phyloP scores from a whole-genome alignment of 2,113 vertebrate species.

The Percina caprodes region DNA sequence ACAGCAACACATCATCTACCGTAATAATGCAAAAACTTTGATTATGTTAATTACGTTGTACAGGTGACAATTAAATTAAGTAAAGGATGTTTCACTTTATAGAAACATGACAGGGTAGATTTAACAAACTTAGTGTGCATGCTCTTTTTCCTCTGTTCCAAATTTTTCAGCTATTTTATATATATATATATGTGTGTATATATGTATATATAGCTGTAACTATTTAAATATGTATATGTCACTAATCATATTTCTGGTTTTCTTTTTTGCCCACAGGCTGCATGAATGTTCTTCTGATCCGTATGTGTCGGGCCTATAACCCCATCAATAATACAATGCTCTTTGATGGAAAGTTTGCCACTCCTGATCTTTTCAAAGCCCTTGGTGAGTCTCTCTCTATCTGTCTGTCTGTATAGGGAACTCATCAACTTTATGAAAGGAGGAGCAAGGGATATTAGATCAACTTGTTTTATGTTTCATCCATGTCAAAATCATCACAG shows the following conservation, averaged over 20 bases:
- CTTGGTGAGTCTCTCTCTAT: slow-evolving; percentile 85
- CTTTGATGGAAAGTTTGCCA: slow-evolving; percentile 90
- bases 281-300: slow-evolving; percentile 91
- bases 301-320: slow-evolving; percentile 91
- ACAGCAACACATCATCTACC: not conserved
- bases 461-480: not conserved
- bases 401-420: not conserved
- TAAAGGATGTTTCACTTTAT: not conserved
- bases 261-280: slow-evolving; percentile 83
- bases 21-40: not conserved
- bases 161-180: not conserved
- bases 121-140: no score
- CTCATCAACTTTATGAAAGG: not conserved
- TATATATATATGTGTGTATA: no score
- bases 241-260: not conserved
- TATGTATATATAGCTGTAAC: no score
- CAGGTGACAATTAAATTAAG: not conserved
- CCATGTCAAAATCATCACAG: not conserved
- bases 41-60: not conserved
- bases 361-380: slow-evolving; percentile 89
- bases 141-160: not conserved
- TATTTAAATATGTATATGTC: not conserved
- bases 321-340: slow-evolving; percentile 90
- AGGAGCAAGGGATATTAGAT: not conserved
- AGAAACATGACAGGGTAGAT: not conserved